Conservation (phyloP, 2,113 vertebrate genomes). For the Anser cygnoides region DNA sequence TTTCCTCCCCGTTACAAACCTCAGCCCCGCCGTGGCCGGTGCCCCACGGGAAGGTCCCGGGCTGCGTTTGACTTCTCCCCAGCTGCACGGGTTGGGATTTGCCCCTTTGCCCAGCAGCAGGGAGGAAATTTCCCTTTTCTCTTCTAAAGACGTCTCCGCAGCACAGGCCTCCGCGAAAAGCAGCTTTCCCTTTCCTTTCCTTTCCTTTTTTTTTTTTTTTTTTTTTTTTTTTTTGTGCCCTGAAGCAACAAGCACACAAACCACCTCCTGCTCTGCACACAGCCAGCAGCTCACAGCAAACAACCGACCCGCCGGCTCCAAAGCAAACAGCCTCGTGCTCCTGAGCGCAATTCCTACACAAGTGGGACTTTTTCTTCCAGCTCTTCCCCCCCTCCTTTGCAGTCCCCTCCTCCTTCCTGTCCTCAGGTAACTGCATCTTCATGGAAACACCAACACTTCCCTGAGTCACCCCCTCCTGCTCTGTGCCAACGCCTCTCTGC, state of each 20-base stretch:
- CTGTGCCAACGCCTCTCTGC: constrained; percentile 36
- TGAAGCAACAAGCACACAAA: constrained; percentile 45
- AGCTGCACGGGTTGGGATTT: accelerated
- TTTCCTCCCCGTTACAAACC: background rate
- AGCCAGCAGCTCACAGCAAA: constrained; percentile 23
- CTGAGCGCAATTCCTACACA: constrained; percentile 19
- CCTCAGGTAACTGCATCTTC: constrained; percentile 68
- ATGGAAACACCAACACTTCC: constrained; percentile 62
- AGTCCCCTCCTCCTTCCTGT: constrained; percentile 39
- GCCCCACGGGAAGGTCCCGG: background rate
- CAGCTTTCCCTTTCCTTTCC: background rate
- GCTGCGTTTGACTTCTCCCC: background rate
- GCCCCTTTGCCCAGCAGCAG: background rate
- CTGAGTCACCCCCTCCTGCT: constrained; percentile 37
- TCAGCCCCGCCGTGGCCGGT: accelerated
- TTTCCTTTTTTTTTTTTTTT: background rate
- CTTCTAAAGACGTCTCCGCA: background rate
- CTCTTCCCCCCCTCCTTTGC: background rate
- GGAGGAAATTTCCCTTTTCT: background rate
- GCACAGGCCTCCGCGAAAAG: background rate
- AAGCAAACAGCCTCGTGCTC: constrained; percentile 33
- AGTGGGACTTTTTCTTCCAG: constrained; percentile 7
- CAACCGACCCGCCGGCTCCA: background rate
- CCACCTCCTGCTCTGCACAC: constrained; percentile 39
- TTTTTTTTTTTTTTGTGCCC: background rate